Base-by-base conservation (phyloP, 2,113 vertebrate genomes). In the Pelecanoides urinatrix region DNA sequence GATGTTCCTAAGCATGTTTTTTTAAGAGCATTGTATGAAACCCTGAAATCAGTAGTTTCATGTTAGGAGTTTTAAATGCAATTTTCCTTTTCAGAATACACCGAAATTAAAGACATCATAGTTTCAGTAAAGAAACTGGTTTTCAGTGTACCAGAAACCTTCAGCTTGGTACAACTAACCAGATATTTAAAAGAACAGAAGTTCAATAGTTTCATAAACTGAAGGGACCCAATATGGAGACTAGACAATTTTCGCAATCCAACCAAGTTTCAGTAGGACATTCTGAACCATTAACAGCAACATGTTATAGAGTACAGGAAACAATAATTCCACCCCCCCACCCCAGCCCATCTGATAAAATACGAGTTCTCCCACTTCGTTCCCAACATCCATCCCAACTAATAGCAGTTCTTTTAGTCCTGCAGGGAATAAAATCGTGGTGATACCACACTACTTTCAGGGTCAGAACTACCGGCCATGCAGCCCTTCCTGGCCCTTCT, bases 401-500 rank as follows among this genome's bases (percentile, higher is more conserved):
- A 59, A 22, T 10, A n/a, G 77, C 47, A 68, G 26, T 34, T 61
- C 73, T 34, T 21, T 18, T 11, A 44, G 40, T 52, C 29, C 44
- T n/a, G 47, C 13, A 22, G 52, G 0, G 4, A 81, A 29, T 8
- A 93, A 68, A 38, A 36, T 8, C 0, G 2, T 0, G 22, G 26
- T 38, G 13, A 49, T 18, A 19, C 44, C 2, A 1, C 27, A 3
- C 16, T 36, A 36, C 34, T 53, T 49, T 36, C 30, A 81, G 72
- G 10, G 38, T 70, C 61, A 38, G 34, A 71, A 84, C 15, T 44
- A 5, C 1, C 8, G 18, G 47, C 50, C 62, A 58, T 0, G 0
- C 14, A 53, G 15, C 16, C 34, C 55, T 45, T 56, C 15, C 65
- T 20, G 30, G 2, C 65, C 36, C 62, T 66, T 49, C 3, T 10